Percentiles rank a stretch among this genome's conserved stretches.
Evolutionary conservation across 1,140 invertebrate genomes (phyloP).

Genomic region (Plodia interpunctella): DNA sequence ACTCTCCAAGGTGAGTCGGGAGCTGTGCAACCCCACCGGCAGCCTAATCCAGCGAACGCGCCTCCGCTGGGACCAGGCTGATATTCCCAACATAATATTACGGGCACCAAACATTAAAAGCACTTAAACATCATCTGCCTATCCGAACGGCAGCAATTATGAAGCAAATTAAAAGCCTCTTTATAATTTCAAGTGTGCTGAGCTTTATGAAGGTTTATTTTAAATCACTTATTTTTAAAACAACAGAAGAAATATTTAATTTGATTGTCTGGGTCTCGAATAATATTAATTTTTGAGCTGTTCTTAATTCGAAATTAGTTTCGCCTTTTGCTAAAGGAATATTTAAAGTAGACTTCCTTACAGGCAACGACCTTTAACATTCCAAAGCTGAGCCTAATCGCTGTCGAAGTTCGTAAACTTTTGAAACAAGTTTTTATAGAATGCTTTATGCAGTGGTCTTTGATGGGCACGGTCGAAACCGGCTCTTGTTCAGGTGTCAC

Average conservation of each 20-base stretch:
- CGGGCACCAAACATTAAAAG: constrained; percentile 47
- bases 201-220: constrained; percentile 35
- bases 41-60: constrained; percentile 58
- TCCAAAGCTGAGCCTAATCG: constrained; percentile 14
- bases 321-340: background rate
- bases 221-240: constrained; percentile 13
- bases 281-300: background rate
- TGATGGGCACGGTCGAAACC: constrained; percentile 13
- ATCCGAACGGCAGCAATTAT: constrained; percentile 53
- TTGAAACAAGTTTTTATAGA: constrained; percentile 12
- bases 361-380: constrained; percentile 8
- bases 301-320: background rate
- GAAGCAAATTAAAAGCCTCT: constrained; percentile 50
- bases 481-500: constrained; percentile 19
- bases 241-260: constrained; percentile 8
- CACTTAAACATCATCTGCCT: constrained; percentile 47
- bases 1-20: constrained; percentile 74
- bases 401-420: constrained; percentile 17
- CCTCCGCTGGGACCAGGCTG: constrained; percentile 47
- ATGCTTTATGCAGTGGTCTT: constrained; percentile 17
- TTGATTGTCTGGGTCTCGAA: background rate
- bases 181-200: constrained; percentile 34
- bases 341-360: background rate
- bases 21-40: constrained; percentile 55
- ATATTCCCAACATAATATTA: constrained; percentile 50